Evolutionary conservation across 2,113 vertebrate species (phyloP), one percentile per base, ranked within the genome.

Genomic region (Pithys albifrons): DNA sequence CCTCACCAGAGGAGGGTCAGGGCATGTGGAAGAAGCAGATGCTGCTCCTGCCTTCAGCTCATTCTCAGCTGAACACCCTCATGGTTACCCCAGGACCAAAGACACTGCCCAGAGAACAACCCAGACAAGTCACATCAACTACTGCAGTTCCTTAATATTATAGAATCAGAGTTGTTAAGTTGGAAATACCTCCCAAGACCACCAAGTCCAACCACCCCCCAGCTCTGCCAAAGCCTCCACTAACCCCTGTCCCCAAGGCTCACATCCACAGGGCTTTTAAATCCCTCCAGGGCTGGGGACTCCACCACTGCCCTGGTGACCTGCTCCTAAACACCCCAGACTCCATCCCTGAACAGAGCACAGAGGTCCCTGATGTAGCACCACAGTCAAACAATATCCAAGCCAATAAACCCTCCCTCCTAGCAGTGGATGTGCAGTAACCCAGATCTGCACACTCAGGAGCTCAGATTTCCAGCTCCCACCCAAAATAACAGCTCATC

Each of bases 141-240:
- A 27, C 7, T 31, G 23, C 10, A 7, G 7, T 35, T 45, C 37
- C 8, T n/a, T 11, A 24, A 14, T n/a, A 25, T 20, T 29, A 29
- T 1, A 13, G 9, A 10, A 2, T 6, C 8, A 70, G 28, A 58
- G 8, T 1, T 54, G 8, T 1, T 54, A 27, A 14, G 14, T 1
- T 14, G 54, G 45, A 20, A 52, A 37, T 58, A 19, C 22, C 69
- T 59, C 37, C 7, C 33, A 28, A 2, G 37, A 17, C 12, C 66
- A 41, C 23, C 0, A 2, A 10, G 67, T 8, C 14, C 43, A 37
- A 12, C 8, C 14, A 6, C 6, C 3, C 13, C 20, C 43, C 43
- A 66, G 64, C 64, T 24, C 43, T 24, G 64, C 31, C 64, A 66
- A 33, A 22, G 19, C 64, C 64, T 43, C 43, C 64, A 46, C 41